A percentile compares a stretch with the other conserved stretches of the same genome.
phyloP scores from a whole-genome alignment of 2,113 vertebrate species.

The Cygnus buccinator region DNA sequence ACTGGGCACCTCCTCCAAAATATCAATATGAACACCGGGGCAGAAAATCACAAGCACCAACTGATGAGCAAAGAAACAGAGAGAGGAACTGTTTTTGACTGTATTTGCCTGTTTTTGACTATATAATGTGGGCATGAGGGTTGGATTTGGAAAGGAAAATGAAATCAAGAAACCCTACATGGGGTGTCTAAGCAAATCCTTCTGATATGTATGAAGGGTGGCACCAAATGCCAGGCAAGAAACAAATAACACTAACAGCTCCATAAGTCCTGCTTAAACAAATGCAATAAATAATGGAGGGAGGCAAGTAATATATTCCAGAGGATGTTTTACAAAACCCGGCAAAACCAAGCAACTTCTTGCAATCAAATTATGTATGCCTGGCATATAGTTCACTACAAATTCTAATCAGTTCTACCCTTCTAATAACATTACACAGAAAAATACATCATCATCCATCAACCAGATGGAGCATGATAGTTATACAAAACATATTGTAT shows the following conservation, averaged over 20 bases:
- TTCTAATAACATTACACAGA: slow-evolving; percentile 71
- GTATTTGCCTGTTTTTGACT: neutral
- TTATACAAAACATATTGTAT: slow-evolving; percentile 61
- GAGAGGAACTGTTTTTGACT: neutral
- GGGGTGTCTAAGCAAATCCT: slow-evolving; percentile 37
- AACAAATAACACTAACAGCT: slow-evolving; percentile 60
- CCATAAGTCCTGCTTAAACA: slow-evolving; percentile 57
- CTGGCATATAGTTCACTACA: slow-evolving; percentile 65
- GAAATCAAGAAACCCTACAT: slow-evolving; percentile 10
- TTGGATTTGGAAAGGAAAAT: slow-evolving; percentile 10
- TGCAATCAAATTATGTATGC: slow-evolving; percentile 73
- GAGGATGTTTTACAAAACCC: slow-evolving; percentile 59
- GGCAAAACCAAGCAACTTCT: slow-evolving; percentile 66
- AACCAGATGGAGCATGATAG: slow-evolving; percentile 69
- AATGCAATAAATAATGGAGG: slow-evolving; percentile 63
- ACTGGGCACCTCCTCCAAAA: neutral
- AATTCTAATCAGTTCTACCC: slow-evolving; percentile 72
- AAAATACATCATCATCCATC: slow-evolving; percentile 70
- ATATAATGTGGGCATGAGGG: neutral
- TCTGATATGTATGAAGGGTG: slow-evolving; percentile 28
- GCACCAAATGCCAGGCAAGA: slow-evolving; percentile 58
- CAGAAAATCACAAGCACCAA: neutral
- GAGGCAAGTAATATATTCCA: slow-evolving; percentile 63
- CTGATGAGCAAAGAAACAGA: neutral
- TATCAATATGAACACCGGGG: neutral